phyloP scores from a whole-genome alignment of 1,140 invertebrate species.

The Euwallacea fornicatus region DNA sequence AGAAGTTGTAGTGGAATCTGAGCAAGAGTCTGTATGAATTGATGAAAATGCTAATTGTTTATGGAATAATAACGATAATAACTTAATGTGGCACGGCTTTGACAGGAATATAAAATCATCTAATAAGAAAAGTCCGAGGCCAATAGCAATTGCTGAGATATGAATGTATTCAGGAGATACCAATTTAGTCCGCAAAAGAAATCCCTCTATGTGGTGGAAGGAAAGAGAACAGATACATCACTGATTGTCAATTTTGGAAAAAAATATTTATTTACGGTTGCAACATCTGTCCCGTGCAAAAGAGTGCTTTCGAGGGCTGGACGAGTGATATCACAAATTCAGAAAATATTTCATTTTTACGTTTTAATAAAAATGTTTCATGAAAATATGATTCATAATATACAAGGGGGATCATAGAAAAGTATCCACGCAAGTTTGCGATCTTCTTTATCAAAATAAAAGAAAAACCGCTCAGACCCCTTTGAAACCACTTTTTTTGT shows the following conservation, averaged over 20 bases:
- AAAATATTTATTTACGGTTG: slow-evolving; percentile 32
- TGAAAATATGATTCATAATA: neutral
- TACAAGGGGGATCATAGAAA: too few species aligned
- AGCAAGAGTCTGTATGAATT: too few species aligned
- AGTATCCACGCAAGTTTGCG: neutral
- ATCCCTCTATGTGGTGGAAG: slow-evolving; percentile 30
- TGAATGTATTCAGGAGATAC: slow-evolving; percentile 14
- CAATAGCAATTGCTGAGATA: slow-evolving; percentile 18
- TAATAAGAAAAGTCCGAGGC: slow-evolving; percentile 1
- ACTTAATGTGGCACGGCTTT: slow-evolving; percentile 17
- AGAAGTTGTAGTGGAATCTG: neutral
- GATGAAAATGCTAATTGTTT: neutral
- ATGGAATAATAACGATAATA: slow-evolving; percentile 7
- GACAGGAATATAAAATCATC: slow-evolving; percentile 6
- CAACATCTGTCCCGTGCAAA: slow-evolving; percentile 37
- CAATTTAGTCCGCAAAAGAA: slow-evolving; percentile 1
- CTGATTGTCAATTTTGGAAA: slow-evolving; percentile 18
- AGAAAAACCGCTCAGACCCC: too few species aligned
- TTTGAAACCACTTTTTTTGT: too few species aligned
- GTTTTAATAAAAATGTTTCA: slow-evolving; percentile 13
- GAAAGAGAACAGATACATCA: slow-evolving; percentile 22
- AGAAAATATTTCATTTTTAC: slow-evolving; percentile 13
- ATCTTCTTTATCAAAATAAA: too few species aligned
- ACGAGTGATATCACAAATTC: slow-evolving; percentile 6
- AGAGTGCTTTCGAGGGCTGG: slow-evolving; percentile 33